Percentiles rank a stretch among this genome's conserved stretches.
These are phyloP conservation scores for Lasiommata megera DNA, from an alignment of 2,888 invertebrate species.

Conservation along the genomic window DNA sequence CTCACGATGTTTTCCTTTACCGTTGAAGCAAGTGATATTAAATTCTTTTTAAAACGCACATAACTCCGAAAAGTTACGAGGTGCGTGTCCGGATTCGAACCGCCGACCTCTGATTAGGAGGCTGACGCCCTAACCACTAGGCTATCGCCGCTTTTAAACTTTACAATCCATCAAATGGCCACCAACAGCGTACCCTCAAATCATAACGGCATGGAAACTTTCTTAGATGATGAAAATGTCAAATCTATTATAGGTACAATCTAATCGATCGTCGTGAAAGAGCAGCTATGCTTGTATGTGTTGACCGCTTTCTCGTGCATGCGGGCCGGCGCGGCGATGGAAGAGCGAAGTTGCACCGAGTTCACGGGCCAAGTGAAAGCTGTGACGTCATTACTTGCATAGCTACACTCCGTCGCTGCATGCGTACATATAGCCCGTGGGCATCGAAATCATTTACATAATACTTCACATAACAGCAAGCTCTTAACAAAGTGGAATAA, in stretches of 20 bases:
- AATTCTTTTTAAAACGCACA: no score
- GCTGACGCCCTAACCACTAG: no score
- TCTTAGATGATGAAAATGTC: not conserved
- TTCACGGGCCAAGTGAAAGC: conserved; percentile 59
- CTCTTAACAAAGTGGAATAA: no score
- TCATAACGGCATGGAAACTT: not conserved
- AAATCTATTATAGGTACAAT: conserved; percentile 12
- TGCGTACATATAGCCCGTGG: conserved; percentile 24
- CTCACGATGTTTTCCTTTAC: no score
- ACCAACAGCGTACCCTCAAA: not conserved
- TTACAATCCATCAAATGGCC: no score
- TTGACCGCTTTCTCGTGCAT: conserved; percentile 60
- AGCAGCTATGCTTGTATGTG: conserved; percentile 34
- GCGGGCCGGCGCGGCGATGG: conserved; percentile 44
- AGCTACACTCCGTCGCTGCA: conserved; percentile 33
- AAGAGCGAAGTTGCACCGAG: conserved; percentile 27
- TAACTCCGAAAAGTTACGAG: no score
- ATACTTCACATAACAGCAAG: conserved; percentile 25
- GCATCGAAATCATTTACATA: conserved; percentile 34
- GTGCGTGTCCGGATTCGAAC: no score
- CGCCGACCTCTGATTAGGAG: no score
- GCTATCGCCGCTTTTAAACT: no score
- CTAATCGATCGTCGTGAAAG: conserved; percentile 30
- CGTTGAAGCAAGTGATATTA: no score
- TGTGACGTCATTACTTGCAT: conserved; percentile 62